phyloP scores from a whole-genome alignment of 2,113 vertebrate species.

The Apteryx owenii region DNA sequence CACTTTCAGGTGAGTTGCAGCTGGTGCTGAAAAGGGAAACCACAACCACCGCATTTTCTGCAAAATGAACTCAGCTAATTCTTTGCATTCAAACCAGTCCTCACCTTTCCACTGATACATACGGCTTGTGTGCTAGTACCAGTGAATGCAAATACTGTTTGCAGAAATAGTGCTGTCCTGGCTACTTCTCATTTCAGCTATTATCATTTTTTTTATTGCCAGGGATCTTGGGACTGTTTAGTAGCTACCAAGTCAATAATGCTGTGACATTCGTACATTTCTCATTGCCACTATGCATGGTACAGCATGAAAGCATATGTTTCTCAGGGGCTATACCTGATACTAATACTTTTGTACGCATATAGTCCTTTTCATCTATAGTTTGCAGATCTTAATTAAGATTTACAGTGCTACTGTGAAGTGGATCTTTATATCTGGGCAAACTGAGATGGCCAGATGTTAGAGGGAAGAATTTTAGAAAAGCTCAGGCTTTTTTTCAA shows the following conservation, averaged over 20 bases:
- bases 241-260: conserved; percentile 54
- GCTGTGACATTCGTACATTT: conserved; percentile 37
- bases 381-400: conserved; percentile 57
- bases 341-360: background rate
- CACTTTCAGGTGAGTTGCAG: background rate
- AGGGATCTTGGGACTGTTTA: conserved; percentile 36
- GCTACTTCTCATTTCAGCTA: conserved; percentile 8
- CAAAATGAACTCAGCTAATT: background rate
- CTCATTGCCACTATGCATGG: background rate
- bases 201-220: conserved; percentile 54
- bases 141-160: conserved; percentile 36
- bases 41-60: background rate
- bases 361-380: conserved; percentile 16
- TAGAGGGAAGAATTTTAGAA: conserved; percentile 9
- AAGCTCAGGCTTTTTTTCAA: conserved; percentile 18
- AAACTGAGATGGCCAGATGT: background rate
- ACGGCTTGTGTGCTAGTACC: background rate
- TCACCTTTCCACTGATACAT: conserved; percentile 13
- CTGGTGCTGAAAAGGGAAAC: background rate
- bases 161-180: conserved; percentile 37
- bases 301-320: background rate
- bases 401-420: background rate
- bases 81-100: conserved; percentile 11
- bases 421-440: conserved; percentile 17
- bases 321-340: background rate